Percentiles rank a stretch among this genome's conserved stretches.
Conservation (phyloP, 2,797 vertebrate species). For the Myripristis murdjan region DNA sequence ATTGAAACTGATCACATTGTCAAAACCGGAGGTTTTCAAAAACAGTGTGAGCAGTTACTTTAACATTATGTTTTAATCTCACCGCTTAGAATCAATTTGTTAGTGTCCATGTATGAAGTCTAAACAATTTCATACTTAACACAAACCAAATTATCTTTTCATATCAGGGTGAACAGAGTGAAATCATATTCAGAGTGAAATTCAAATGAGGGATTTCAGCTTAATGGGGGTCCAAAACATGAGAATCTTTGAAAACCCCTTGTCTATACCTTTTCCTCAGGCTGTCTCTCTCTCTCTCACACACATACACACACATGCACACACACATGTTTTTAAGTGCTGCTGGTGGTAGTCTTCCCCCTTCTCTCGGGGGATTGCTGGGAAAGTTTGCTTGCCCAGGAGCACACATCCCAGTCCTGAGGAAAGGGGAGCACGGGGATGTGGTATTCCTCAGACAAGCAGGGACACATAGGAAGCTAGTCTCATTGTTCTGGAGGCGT, state of each 20-base stretch:
- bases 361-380: conserved; percentile 71
- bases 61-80: too few relatives aligned
- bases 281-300: background rate
- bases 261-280: background rate
- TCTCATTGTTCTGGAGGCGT: conserved; percentile 84
- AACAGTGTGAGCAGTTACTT: too few relatives aligned
- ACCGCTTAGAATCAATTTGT: too few relatives aligned
- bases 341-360: conserved; percentile 37
- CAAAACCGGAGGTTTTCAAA: too few relatives aligned
- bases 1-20: conserved; percentile 12
- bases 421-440: conserved; percentile 70
- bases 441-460: conserved; percentile 67
- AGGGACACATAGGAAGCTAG: conserved; percentile 79
- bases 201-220: too few relatives aligned
- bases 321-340: conserved; percentile 37
- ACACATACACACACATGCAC: background rate
- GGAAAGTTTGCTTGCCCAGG: conserved; percentile 67
- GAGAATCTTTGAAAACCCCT: too few relatives aligned
- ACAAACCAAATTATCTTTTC: too few relatives aligned
- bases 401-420: conserved; percentile 67
- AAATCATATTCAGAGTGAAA: too few relatives aligned
- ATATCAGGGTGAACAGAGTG: too few relatives aligned
- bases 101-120: too few relatives aligned
- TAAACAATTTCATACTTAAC: too few relatives aligned
- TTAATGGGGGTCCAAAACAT: too few relatives aligned